Base-by-base conservation (phyloP, 1,140 invertebrate species). In the Lysiphlebus fabarum region DNA sequence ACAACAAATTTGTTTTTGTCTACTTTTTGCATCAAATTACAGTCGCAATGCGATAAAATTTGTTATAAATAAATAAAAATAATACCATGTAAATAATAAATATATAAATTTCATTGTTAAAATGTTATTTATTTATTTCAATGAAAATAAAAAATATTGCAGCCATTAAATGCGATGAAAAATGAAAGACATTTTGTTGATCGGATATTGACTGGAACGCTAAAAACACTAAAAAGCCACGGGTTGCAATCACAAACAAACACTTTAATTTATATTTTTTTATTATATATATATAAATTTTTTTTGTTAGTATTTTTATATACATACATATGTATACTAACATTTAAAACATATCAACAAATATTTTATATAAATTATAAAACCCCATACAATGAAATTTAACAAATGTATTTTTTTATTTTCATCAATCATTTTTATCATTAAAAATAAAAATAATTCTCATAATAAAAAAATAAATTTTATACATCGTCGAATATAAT, bases 161-260 rank as follows among this genome's bases (percentile, higher is more conserved):
- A 41, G 64, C 59, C 61, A 65, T 65, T 65, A 65, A n/a, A n/a
- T 58, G 56, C 34, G 57, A 49, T 59, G 44, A 63, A 59, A 34
- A 47, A 65, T 61, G 56, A 56, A 59, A 43, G 62, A 59, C 64
- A 65, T 65, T 65, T 65, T 65, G 59, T 57, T 56, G 49, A 12
- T 51, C 11, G 57, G 36, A 43, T 45, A 54, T 58, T 44, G 61
- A 44, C 61, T 48, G 60, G 60, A 57, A 62, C 61, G 47, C 53
- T 34, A 49, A 36, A 45, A 33, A 41, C 56, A 26, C 41, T n/a
- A 33, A 26, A 26, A 49, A 40, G 48, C 40, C 56, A 51, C 41
- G 42, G 17, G 17, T 26, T n/a, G 42, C 56, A 51, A 50, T 47
- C 56, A 54, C 37, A 36, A 34, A 48, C 42, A 60, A 37, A 49